Evolutionary conservation across 2,113 vertebrate genomes (phyloP).

Genomic region (Datnioides undecimradiatus): DNA sequence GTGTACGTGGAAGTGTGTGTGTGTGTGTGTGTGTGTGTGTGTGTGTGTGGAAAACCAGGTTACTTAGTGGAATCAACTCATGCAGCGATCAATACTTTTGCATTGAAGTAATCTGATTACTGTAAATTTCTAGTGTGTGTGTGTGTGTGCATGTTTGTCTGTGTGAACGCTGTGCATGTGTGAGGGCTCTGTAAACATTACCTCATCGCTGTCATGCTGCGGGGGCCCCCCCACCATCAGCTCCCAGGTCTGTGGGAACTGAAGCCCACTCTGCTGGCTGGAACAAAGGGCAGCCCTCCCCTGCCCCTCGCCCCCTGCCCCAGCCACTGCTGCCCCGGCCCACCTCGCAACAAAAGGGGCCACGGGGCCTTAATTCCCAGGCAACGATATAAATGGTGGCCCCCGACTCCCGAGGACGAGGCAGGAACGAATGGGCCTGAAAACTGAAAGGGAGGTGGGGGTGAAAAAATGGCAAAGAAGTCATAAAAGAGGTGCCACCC

Average conservation of each 20-base stretch:
- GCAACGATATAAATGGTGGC: slow-evolving; percentile 91
- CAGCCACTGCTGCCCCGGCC: slow-evolving; percentile 69
- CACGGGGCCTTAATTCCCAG: slow-evolving; percentile 89
- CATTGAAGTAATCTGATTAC: no score
- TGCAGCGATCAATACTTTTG: no score
- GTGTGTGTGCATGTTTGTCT: slow-evolving; percentile 1
- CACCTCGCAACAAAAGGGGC: slow-evolving; percentile 87
- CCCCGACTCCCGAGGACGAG: slow-evolving; percentile 77
- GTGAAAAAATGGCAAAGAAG: slow-evolving; percentile 76
- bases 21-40: slow-evolving; percentile 10
- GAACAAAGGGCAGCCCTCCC: slow-evolving; percentile 89
- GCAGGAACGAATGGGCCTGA: slow-evolving; percentile 70
- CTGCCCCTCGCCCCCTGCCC: slow-evolving; percentile 74
- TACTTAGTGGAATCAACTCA: no score
- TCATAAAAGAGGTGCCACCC: slow-evolving; percentile 74
- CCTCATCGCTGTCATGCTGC: slow-evolving; percentile 76
- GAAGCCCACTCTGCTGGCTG: slow-evolving; percentile 85
- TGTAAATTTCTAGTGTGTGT: no score
- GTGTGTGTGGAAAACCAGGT: no score
- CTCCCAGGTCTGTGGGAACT: slow-evolving; percentile 87
- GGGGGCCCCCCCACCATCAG: slow-evolving; percentile 34
- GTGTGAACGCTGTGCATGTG: slow-evolving; percentile 39
- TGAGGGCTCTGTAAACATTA: slow-evolving; percentile 82
- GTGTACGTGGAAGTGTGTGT: not conserved
- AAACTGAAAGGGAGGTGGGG: slow-evolving; percentile 43